Conservation (phyloP, 1,140 invertebrate genomes). For the Alviniconcha marisindica region DNA sequence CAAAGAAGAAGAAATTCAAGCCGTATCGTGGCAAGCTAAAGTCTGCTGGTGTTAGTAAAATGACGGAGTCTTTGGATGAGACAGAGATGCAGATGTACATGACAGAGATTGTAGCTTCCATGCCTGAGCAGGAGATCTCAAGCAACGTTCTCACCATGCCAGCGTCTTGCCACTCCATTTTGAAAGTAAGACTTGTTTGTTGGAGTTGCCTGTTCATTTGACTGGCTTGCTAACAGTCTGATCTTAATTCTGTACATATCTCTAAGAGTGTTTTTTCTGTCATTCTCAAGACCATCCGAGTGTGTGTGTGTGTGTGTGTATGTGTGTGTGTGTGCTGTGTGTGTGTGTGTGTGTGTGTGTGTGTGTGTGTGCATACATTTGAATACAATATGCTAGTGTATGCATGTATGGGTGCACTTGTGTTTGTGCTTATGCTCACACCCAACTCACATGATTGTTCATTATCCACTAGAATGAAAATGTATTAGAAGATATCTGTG, state of each 20-base stretch:
- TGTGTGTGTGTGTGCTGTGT: constrained; percentile 5
- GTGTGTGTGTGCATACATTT: not conserved
- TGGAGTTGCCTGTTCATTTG: too few relatives aligned
- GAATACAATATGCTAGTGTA: not conserved
- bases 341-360: not conserved
- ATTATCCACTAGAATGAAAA: too few relatives aligned
- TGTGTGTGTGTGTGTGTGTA: constrained; percentile 22
- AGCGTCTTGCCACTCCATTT: constrained; percentile 69
- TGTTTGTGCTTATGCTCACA: too few relatives aligned
- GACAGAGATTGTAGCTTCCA: constrained; percentile 50
- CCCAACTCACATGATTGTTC: too few relatives aligned
- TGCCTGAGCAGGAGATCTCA: constrained; percentile 47
- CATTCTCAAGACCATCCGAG: too few relatives aligned
- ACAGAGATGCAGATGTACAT: constrained; percentile 68
- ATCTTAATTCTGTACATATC: too few relatives aligned
- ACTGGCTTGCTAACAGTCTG: too few relatives aligned
- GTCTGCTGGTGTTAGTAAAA: constrained; percentile 59
- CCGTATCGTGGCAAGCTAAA: constrained; percentile 67
- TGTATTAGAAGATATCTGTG: too few relatives aligned
- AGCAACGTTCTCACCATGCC: constrained; percentile 67
- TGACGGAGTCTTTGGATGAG: constrained; percentile 70
- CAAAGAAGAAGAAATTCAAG: constrained; percentile 65
- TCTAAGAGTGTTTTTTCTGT: too few relatives aligned
- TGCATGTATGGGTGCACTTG: not conserved
- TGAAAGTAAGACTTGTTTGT: constrained; percentile 61